phyloP scores from a whole-genome alignment of 2,888 invertebrate species.

The Pasiphila rectangulata region DNA sequence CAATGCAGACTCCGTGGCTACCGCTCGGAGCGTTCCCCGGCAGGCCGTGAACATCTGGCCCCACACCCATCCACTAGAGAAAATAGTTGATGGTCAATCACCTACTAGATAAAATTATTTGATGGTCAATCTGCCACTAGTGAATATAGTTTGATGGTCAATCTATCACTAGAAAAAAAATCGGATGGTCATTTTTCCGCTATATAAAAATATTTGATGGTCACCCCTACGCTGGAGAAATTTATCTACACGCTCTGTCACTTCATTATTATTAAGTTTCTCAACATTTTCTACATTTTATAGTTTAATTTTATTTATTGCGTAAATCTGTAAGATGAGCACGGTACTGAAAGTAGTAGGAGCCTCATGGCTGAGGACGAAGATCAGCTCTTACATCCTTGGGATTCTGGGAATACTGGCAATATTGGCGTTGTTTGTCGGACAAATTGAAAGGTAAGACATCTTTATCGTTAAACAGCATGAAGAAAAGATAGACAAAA shows the following conservation, averaged over 20 bases:
- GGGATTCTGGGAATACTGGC: slow-evolving; percentile 85
- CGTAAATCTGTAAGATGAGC: slow-evolving; percentile 53
- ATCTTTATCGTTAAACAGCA: too few species aligned
- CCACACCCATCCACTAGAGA: too few species aligned
- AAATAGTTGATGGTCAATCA: too few species aligned
- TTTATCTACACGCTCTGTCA: slow-evolving; percentile 74
- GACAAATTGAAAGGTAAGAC: slow-evolving; percentile 84
- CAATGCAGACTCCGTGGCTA: slow-evolving; percentile 61
- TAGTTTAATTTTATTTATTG: slow-evolving; percentile 51
- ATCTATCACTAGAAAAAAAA: too few species aligned
- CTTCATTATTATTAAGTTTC: slow-evolving; percentile 80
- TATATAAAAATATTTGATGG: slow-evolving; percentile 78
- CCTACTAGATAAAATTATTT: too few species aligned
- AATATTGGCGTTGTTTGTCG: slow-evolving; percentile 84
- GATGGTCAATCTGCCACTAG: too few species aligned
- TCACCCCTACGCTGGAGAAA: slow-evolving; percentile 67
- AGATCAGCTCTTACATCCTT: slow-evolving; percentile 86
- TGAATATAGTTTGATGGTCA: too few species aligned
- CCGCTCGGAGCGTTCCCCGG: slow-evolving; percentile 45
- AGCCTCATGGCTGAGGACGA: slow-evolving; percentile 88
- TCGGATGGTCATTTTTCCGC: too few species aligned
- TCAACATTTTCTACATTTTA: slow-evolving; percentile 76
- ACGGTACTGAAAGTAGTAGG: slow-evolving; percentile 89
- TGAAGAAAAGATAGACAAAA: too few species aligned
- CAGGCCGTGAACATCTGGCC: slow-evolving; percentile 54